These are phyloP conservation scores for Gadopsis bispinosus DNA, from an alignment of 2,797 vertebrate species.

Conservation along the genomic window DNA sequence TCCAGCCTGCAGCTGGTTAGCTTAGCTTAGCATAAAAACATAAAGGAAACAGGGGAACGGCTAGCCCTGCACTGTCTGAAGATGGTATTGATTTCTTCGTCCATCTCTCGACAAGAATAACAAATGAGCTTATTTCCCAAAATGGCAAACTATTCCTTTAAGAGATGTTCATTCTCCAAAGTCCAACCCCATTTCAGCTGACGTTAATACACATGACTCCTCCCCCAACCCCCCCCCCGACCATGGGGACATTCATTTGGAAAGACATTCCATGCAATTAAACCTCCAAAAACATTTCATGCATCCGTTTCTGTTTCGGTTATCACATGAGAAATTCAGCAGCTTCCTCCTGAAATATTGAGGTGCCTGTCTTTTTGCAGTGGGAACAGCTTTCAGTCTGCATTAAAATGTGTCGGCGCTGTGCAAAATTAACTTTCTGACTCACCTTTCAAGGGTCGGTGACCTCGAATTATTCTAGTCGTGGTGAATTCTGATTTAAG, in stretches of 20 bases:
- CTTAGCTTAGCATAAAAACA: neutral
- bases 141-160: constrained; percentile 16
- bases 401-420: constrained; percentile 13
- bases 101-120: neutral
- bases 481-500: constrained; percentile 12
- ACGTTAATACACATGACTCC: neutral
- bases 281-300: constrained; percentile 23
- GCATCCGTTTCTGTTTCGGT: constrained; percentile 4
- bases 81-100: neutral
- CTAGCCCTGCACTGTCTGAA: neutral
- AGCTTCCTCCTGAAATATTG: constrained; percentile 37
- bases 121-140: neutral
- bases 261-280: neutral
- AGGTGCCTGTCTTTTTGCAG: neutral
- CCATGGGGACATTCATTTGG: neutral
- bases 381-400: neutral
- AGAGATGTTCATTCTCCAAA: constrained; percentile 4
- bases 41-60: neutral
- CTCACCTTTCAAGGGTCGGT: constrained; percentile 25
- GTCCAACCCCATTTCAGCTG: neutral
- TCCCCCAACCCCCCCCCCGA: too few relatives aligned
- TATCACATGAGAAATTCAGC: constrained; percentile 30
- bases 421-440: constrained; percentile 17
- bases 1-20: neutral
- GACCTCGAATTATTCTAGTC: constrained; percentile 6